Evolutionary conservation across 2,113 vertebrate genomes (phyloP).

Genomic region (Lipophrys pholis): DNA sequence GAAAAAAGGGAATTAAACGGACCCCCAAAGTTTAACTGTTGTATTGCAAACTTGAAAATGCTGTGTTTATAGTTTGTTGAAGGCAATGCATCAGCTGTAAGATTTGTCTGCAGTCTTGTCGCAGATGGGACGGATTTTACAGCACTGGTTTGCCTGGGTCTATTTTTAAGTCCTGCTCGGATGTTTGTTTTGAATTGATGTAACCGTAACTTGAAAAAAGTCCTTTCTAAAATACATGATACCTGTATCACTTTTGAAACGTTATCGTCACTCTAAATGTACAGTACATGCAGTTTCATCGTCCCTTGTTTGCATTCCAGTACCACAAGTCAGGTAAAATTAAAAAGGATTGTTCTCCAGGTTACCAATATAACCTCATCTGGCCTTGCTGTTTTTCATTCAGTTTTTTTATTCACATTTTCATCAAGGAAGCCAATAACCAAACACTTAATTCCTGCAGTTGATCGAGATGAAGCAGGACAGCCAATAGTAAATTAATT

Average conservation of each 20-base stretch:
- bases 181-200: slow-evolving; percentile 1
- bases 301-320: not conserved
- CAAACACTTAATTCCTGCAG: not conserved
- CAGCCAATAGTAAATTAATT: not conserved
- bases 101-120: slow-evolving; percentile 15
- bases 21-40: slow-evolving; percentile 9
- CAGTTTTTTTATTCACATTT: not conserved
- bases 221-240: not conserved
- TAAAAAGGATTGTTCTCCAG: not conserved
- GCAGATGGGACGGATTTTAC: not conserved
- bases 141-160: slow-evolving; percentile 22
- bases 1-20: not conserved
- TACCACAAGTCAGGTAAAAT: too few relatives aligned
- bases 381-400: not conserved
- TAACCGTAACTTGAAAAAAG: slow-evolving; percentile 5
- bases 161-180: not conserved
- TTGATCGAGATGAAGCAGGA: not conserved
- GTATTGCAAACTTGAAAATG: slow-evolving; percentile 2
- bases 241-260: too few relatives aligned
- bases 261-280: slow-evolving; percentile 2
- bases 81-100: not conserved
- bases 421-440: not conserved
- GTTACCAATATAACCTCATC: not conserved
- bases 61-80: slow-evolving; percentile 14
- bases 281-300: slow-evolving; percentile 38